Percentiles rank a stretch among this genome's conserved stretches.
Evolutionary conservation across 2,113 vertebrate species (phyloP).

Genomic region (Oenanthe oenanthe): DNA sequence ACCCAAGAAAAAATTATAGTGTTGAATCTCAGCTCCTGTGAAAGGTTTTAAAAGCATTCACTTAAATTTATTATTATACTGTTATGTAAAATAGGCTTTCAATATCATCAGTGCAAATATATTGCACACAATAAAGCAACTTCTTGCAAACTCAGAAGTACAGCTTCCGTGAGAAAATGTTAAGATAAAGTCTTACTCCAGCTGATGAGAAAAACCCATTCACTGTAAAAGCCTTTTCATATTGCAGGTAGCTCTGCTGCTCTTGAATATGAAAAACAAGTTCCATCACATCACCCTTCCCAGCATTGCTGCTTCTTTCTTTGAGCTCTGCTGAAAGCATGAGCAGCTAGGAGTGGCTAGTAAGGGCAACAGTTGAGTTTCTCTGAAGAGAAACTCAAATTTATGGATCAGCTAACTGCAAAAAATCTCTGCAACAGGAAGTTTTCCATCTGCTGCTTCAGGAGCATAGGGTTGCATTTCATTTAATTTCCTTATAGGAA

Average conservation of each 20-base stretch:
- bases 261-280: background rate
- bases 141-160: background rate
- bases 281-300: background rate
- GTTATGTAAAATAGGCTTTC: background rate
- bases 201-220: background rate
- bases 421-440: background rate
- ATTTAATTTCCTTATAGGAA: background rate
- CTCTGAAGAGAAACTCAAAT: background rate
- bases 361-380: background rate
- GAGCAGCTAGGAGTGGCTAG: background rate
- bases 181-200: background rate
- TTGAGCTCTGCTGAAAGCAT: background rate
- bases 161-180: background rate
- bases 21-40: background rate
- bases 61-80: background rate
- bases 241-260: background rate
- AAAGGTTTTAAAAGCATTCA: slow-evolving; percentile 21
- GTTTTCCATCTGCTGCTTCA: background rate
- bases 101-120: background rate
- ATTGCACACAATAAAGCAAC: background rate
- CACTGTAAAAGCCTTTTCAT: background rate
- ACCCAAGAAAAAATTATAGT: background rate
- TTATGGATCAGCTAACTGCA: background rate
- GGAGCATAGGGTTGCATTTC: background rate
- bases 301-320: background rate